Evolutionary conservation across 2,888 invertebrate genomes (phyloP).

Genomic region (Torymus texanus): DNA sequence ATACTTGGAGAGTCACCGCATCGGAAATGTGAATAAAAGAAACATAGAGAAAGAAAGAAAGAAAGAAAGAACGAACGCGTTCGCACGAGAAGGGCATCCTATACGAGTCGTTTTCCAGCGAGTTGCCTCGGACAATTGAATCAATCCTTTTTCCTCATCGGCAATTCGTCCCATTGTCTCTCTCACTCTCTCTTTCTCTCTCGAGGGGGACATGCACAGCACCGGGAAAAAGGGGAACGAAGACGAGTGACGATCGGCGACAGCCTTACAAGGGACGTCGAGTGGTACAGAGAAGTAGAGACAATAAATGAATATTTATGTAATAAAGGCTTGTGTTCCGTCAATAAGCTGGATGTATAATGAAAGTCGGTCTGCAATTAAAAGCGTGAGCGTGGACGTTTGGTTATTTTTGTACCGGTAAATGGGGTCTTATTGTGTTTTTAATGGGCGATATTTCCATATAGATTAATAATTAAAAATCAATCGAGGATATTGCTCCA

Average conservation of each 20-base stretch:
- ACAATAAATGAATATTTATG: constrained; percentile 36
- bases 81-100: not conserved
- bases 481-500: too few relatives aligned
- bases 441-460: too few relatives aligned
- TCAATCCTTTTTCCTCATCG: constrained; percentile 45
- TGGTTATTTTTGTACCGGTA: too few relatives aligned
- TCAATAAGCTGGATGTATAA: not conserved
- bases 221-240: not conserved
- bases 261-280: not conserved
- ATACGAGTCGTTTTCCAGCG: constrained; percentile 46
- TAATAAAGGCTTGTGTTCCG: constrained; percentile 11
- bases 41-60: not conserved
- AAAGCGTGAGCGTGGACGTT: too few relatives aligned
- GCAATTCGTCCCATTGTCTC: constrained; percentile 39
- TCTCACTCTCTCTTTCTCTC: not conserved
- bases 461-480: too few relatives aligned
- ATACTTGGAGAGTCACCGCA: too few relatives aligned
- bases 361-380: too few relatives aligned
- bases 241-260: not conserved
- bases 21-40: not conserved
- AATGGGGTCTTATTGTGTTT: too few relatives aligned
- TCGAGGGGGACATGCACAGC: not conserved
- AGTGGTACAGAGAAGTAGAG: not conserved
- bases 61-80: constrained; percentile 15
- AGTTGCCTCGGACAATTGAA: constrained; percentile 44